phyloP scores from a whole-genome alignment of 2,888 invertebrate genomes.

The Tridacna crocea region DNA sequence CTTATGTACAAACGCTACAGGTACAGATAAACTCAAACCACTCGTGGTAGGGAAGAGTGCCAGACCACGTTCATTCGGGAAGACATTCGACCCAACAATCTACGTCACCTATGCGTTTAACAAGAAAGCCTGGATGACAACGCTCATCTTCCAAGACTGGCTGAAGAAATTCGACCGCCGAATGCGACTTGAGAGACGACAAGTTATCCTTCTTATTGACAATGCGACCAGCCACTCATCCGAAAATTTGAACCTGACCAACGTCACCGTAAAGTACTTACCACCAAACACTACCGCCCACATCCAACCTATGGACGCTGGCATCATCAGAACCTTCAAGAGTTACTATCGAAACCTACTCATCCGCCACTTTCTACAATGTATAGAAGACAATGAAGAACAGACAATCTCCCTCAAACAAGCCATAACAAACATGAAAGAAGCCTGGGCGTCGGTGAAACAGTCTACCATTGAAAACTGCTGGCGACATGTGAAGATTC shows the following conservation, averaged over 20 bases:
- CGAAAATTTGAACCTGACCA: slow-evolving; percentile 26
- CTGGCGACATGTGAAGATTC: slow-evolving; percentile 36
- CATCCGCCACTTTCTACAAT: slow-evolving; percentile 28
- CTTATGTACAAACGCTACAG: slow-evolving; percentile 44
- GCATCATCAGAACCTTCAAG: slow-evolving; percentile 57
- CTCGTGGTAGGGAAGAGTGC: slow-evolving; percentile 46
- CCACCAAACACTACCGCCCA: slow-evolving; percentile 59
- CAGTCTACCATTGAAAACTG: slow-evolving; percentile 39
- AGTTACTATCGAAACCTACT: slow-evolving; percentile 41
- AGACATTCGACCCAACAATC: slow-evolving; percentile 30
- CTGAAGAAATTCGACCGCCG: slow-evolving; percentile 34
- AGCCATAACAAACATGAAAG: slow-evolving; percentile 38
- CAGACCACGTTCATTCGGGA: slow-evolving; percentile 44
- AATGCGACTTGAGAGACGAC: slow-evolving; percentile 18
- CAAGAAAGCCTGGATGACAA: slow-evolving; percentile 64
- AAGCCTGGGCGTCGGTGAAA: slow-evolving; percentile 41
- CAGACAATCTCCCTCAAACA: slow-evolving; percentile 38
- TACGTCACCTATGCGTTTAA: slow-evolving; percentile 38
- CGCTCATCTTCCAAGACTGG: slow-evolving; percentile 49
- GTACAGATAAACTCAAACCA: slow-evolving; percentile 46
- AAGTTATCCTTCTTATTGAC: slow-evolving; percentile 44
- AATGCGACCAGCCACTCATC: slow-evolving; percentile 51
- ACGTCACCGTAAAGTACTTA: slow-evolving; percentile 51
- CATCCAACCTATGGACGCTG: slow-evolving; percentile 62
- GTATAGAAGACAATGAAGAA: slow-evolving; percentile 35